Percentiles rank a stretch among this genome's conserved stretches.
Evolutionary conservation across 2,113 vertebrate species (phyloP).

Genomic region (Willisornis vidua): DNA sequence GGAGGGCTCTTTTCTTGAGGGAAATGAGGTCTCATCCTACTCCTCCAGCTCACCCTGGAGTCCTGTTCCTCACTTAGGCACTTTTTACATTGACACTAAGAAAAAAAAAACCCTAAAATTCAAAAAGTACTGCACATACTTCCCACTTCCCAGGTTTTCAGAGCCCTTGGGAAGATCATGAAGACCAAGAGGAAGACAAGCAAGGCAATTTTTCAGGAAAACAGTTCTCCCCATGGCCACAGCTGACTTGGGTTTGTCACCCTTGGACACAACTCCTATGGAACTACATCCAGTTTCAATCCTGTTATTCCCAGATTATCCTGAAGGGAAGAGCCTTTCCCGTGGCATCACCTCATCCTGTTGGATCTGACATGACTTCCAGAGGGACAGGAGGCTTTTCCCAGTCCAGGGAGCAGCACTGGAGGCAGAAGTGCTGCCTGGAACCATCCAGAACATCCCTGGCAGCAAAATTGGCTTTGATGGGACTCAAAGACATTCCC

Average conservation of each 20-base stretch:
- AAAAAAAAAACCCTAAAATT: not conserved
- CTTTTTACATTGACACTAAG: constrained; percentile 61
- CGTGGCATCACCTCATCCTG: accelerated
- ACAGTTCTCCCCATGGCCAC: not conserved
- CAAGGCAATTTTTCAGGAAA: constrained; percentile 45
- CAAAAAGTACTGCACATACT: constrained; percentile 32
- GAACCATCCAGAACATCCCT: not conserved
- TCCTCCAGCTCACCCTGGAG: constrained; percentile 63
- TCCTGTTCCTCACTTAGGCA: constrained; percentile 75
- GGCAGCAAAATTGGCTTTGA: not conserved
- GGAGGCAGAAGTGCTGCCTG: not conserved
- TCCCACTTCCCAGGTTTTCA: not conserved
- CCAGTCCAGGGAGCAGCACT: not conserved
- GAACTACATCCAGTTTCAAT: not conserved
- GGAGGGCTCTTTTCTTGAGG: not conserved
- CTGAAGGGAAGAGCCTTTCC: not conserved
- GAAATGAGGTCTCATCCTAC: constrained; percentile 10
- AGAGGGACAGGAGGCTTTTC: not conserved
- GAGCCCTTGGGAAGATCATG: not conserved
- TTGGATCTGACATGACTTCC: not conserved
- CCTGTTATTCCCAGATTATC: not conserved
- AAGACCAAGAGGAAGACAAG: constrained; percentile 31
- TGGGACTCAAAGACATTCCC: not conserved
- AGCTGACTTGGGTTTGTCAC: not conserved
- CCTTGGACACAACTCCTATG: not conserved